Evolutionary conservation across 2,113 vertebrate genomes (phyloP), one percentile per base, ranked within the genome.

Genomic region (Corydoras sp.): DNA sequence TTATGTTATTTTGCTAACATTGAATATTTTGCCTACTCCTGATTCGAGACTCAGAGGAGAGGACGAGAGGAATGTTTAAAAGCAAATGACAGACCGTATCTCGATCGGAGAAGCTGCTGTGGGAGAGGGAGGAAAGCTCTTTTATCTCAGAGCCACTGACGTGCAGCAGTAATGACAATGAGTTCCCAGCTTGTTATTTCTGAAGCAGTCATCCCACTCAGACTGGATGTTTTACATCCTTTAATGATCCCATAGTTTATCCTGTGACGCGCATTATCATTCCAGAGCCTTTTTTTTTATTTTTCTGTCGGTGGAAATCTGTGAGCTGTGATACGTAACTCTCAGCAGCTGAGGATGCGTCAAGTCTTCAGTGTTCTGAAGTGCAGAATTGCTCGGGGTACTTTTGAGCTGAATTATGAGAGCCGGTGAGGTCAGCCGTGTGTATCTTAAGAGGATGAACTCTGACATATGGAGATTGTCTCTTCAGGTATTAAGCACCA

Each of bases 91-190:
- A 31, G 18, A 10, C n/a, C 54, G 58, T 67, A 67, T 62, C 61
- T 71, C 18, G 18, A 43, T 48, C 15, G 1, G n/a, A 18, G 31
- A 64, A 64, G 18, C 32, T 13, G 29, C 49, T 54, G 5, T 48
- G 31, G 29, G 53, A 53, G 71, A 53, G 35, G 35, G 55, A 73
- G 18, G 24, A 60, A 29, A 10, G 3, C n/a, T 60, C 53, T 74
- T 74, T 68, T 58, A 74, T 74, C 73, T 69, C 55, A 12, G 10
- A 51, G 30, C 15, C n/a, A 54, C 49, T 2, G 2, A 53, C 59
- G 43, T 72, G 55, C 24, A 65, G 43, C 43, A 65, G 31, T 65
- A 65, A 72, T 31, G 14, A 12, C 62, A 59, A 59, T 72, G 58
- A 59, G 55, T 30, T 65, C 29, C 62, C 48, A 15, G 58, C 43